Conservation (phyloP, 2,797 vertebrate genomes). For the Holocentrus rufus region DNA sequence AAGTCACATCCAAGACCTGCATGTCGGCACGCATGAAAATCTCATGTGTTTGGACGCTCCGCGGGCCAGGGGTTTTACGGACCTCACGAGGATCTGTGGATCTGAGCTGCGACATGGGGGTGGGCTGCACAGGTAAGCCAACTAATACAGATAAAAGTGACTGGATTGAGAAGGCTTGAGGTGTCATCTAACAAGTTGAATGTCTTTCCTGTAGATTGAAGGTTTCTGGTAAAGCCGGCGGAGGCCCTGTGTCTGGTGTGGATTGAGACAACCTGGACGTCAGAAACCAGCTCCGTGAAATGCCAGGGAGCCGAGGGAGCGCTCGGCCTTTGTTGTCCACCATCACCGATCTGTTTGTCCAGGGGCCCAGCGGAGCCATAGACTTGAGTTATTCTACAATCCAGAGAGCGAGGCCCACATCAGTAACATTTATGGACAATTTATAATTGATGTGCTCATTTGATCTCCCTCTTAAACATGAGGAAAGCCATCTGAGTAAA, state of each 20-base stretch:
- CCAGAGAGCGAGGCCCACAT: constrained; percentile 76
- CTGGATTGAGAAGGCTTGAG: too few species aligned
- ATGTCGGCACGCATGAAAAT: constrained; percentile 23
- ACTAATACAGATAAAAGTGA: too few species aligned
- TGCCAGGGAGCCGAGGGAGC: constrained; percentile 54
- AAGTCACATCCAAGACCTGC: constrained; percentile 42
- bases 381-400: constrained; percentile 80
- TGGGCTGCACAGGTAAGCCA: constrained; percentile 15
- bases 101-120: neutral
- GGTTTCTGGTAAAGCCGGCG: neutral
- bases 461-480: constrained; percentile 75
- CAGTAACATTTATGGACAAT: constrained; percentile 82
- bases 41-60: neutral
- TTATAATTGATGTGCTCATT: constrained; percentile 81
- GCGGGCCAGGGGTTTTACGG: constrained; percentile 29
- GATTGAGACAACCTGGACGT: constrained; percentile 40
- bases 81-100: constrained; percentile 5
- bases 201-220: neutral
- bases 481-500: constrained; percentile 86
- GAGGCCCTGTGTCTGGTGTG: constrained; percentile 44
- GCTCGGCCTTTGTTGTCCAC: constrained; percentile 71
- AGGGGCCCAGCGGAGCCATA: constrained; percentile 76
- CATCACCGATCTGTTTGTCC: constrained; percentile 78
- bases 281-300: constrained; percentile 48
- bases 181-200: too few species aligned